Evolutionary conservation across 2,888 invertebrate species (phyloP).

Genomic region (Caradrina clavipalpis): DNA sequence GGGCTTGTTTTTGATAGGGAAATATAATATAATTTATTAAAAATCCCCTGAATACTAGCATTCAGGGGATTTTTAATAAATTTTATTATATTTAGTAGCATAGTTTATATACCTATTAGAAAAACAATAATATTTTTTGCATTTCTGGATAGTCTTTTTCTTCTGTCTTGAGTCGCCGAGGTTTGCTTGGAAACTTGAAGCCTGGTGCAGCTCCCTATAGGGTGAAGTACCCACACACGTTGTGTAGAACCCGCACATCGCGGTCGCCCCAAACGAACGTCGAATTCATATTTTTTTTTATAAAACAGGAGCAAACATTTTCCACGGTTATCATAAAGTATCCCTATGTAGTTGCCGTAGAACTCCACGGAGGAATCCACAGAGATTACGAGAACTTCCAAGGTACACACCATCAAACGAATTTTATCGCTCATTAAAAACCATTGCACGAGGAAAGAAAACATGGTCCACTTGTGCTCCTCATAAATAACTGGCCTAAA

Average conservation of each 20-base stretch:
- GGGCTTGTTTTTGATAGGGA: background rate
- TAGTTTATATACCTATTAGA: too few relatives aligned
- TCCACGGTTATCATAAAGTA: too few relatives aligned
- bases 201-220: slow-evolving; percentile 81
- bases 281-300: too few relatives aligned
- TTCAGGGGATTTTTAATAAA: slow-evolving; percentile 9
- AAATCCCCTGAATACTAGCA: slow-evolving; percentile 2
- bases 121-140: too few relatives aligned
- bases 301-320: too few relatives aligned
- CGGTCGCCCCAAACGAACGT: slow-evolving; percentile 94
- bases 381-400: too few relatives aligned
- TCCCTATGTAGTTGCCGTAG: too few relatives aligned
- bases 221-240: slow-evolving; percentile 89
- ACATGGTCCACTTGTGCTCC: slow-evolving; percentile 43
- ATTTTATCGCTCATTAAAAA: slow-evolving; percentile 56
- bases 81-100: background rate
- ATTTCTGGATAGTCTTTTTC: slow-evolving; percentile 92
- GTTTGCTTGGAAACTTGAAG: slow-evolving; percentile 91
- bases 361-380: too few relatives aligned
- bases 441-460: slow-evolving; percentile 49
- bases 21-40: background rate
- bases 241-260: slow-evolving; percentile 95
- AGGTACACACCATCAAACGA: slow-evolving; percentile 28
- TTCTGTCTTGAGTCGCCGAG: slow-evolving; percentile 95
- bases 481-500: slow-evolving; percentile 59